Conservation (phyloP, 2,113 vertebrate genomes). For the Sebastes fasciatus region DNA sequence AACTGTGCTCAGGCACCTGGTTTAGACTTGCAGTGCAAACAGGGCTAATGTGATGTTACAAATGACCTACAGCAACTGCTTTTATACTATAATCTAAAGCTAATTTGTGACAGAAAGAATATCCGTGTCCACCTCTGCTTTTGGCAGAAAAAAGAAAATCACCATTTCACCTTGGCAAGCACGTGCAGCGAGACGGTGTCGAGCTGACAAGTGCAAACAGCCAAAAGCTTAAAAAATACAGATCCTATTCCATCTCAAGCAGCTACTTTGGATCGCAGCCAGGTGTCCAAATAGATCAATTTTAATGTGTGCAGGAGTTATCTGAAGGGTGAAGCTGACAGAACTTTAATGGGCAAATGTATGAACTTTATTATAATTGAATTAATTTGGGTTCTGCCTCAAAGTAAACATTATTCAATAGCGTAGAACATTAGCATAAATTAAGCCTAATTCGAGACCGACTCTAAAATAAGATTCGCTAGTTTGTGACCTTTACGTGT, state of each 20-base stretch:
- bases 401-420: slow-evolving; percentile 66
- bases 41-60: background rate
- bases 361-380: slow-evolving; percentile 51
- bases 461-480: slow-evolving; percentile 18
- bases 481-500: slow-evolving; percentile 54
- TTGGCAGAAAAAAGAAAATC: background rate
- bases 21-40: background rate
- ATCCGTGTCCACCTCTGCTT: background rate
- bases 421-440: slow-evolving; percentile 58
- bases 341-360: slow-evolving; percentile 47
- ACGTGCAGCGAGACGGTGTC: background rate
- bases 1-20: background rate
- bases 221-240: slow-evolving; percentile 28
- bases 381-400: slow-evolving; percentile 53
- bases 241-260: slow-evolving; percentile 44
- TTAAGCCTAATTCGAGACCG: slow-evolving; percentile 33
- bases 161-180: slow-evolving; percentile 12
- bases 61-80: background rate
- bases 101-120: background rate
- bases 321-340: slow-evolving; percentile 57
- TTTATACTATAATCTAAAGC: background rate
- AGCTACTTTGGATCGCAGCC: slow-evolving; percentile 44
- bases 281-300: slow-evolving; percentile 59
- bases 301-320: slow-evolving; percentile 51
- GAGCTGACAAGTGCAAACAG: slow-evolving; percentile 45